Evolutionary conservation across 2,888 invertebrate genomes (phyloP), one percentile per base, ranked within the genome.

Genomic region (Melanostoma scalare): DNA sequence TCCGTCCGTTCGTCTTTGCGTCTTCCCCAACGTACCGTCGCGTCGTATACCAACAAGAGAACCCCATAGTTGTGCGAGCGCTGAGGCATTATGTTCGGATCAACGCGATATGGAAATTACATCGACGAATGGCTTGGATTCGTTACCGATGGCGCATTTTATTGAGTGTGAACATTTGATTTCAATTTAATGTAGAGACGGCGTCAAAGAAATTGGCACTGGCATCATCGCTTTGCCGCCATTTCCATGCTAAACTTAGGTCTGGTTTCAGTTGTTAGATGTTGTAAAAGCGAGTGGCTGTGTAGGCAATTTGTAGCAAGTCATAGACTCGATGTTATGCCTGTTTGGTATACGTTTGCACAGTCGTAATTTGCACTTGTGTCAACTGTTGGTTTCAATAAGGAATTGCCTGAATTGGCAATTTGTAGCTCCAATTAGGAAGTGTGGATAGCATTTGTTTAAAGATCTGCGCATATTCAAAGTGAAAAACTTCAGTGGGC

Each of bases 151-250:
- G 82, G 82, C 75, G 69, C 35, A 60, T 75, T 84, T 84, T 84
- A 84, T 84, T 79, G 79, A 84, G 84, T 84, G 84, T 75, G 84
- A 84, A 79, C 84, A 84, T 84, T 84, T 79, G 84, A 79, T 79
- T 79, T 79, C 75, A 84, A 84, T 84, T 84, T 84, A 84, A 75
- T 79, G 65, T 65, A 55, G 65, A 53, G 56, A 74, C 79, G 78
- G 79, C 82, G 79, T 84, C 78, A 84, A 68, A 68, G 31, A 44
- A 73, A 79, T 74, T 78, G 82, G 82, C 78, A 82, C 44, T 82
- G 58, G 73, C 68, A 78, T 73, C 78, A 77, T 72, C 61, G 38
- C 58, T 67, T 52, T 52, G 35, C 58, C 63, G 69, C 44, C 56
- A 63, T 53, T 8, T 48, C 3, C 35, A 20, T 20, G 20, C 55